phyloP scores from a whole-genome alignment of 30 jellyfish, hydroid and myxozoan genomes.

The Cassiopea xamachana region DNA sequence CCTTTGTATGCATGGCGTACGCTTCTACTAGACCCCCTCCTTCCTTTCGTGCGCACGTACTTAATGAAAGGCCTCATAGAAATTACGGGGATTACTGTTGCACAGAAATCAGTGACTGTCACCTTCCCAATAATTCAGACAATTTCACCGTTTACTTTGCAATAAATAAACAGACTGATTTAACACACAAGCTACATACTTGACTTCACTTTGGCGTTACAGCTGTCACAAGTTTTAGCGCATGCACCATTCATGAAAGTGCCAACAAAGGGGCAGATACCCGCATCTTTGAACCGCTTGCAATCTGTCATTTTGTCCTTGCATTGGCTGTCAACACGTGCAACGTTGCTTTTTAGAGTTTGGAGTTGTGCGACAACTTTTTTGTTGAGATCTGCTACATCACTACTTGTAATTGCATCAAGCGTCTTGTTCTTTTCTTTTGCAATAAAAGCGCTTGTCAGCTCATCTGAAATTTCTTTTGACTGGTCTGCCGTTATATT shows the following conservation, averaged over 20 bases:
- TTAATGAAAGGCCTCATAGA: too few relatives aligned
- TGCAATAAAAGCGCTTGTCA: constrained; percentile 54
- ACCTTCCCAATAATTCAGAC: too few relatives aligned
- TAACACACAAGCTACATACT: neutral
- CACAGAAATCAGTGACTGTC: too few relatives aligned
- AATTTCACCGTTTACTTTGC: too few relatives aligned
- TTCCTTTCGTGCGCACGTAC: too few relatives aligned
- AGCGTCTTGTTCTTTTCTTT: constrained; percentile 69
- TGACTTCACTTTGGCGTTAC: constrained; percentile 53
- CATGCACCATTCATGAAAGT: constrained; percentile 95
- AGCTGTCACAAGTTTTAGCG: constrained; percentile 88
- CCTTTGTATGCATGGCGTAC: too few relatives aligned
- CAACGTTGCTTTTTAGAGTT: constrained; percentile 45
- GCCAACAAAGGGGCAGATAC: constrained; percentile 93
- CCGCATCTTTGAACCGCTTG: constrained; percentile 83
- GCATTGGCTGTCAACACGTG: constrained; percentile 54
- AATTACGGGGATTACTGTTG: too few relatives aligned
- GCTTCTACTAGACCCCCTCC: too few relatives aligned
- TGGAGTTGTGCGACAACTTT: constrained; percentile 14
- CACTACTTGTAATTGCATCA: constrained; percentile 2
- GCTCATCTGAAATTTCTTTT: constrained; percentile 69
- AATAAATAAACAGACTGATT: neutral
- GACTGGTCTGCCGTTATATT: constrained; percentile 78
- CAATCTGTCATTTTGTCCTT: constrained; percentile 79
- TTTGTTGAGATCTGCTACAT: neutral